phyloP scores from a whole-genome alignment of 2,888 invertebrate genomes.

The Actias luna region DNA sequence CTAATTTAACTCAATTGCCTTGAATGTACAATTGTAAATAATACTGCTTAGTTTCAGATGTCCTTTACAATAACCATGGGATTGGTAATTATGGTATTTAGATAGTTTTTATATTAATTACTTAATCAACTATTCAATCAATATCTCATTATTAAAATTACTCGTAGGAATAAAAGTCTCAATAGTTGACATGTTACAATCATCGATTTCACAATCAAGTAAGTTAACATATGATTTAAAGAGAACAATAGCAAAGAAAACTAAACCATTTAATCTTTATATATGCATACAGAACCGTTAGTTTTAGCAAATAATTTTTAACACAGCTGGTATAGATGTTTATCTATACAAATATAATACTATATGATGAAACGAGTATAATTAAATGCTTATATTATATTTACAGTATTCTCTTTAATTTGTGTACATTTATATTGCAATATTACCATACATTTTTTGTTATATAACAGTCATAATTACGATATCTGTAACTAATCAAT shows the following conservation, averaged over 20 bases:
- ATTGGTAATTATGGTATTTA: slow-evolving; percentile 4
- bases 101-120: background rate
- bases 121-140: background rate
- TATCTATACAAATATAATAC: background rate
- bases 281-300: too few species aligned
- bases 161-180: background rate
- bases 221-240: too few species aligned
- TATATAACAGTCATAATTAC: too few species aligned
- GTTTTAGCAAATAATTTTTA: too few species aligned
- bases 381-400: background rate
- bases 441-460: too few species aligned
- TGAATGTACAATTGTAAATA: background rate
- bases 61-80: background rate
- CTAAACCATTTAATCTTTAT: too few species aligned
- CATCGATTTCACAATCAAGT: background rate
- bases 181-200: background rate
- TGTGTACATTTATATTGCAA: too few species aligned
- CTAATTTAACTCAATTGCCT: background rate
- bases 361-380: background rate
- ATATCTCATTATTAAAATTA: background rate
- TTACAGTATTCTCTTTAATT: too few species aligned
- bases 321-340: too few species aligned
- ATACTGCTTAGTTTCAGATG: background rate
- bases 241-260: too few species aligned
- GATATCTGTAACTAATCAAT: too few species aligned